Conservation (phyloP, 2,888 invertebrate genomes). For the Clusia tigrina region DNA sequence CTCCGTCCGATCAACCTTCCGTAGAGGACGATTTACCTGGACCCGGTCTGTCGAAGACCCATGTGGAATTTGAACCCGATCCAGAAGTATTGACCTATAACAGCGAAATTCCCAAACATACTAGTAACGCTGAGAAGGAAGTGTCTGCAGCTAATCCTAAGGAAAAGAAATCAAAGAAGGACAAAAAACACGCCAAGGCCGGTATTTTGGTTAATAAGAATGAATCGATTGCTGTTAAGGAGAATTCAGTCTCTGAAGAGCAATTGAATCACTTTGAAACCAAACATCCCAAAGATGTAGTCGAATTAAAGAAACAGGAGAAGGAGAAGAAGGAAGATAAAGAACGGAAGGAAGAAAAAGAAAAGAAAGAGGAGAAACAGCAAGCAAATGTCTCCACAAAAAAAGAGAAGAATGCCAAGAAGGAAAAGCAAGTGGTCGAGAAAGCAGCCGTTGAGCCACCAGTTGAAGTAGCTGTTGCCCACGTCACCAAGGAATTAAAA, state of each 20-base stretch:
- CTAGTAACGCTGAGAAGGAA: slow-evolving; percentile 55
- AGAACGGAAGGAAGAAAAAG: slow-evolving; percentile 42
- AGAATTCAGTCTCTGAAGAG: slow-evolving; percentile 40
- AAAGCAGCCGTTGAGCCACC: slow-evolving; percentile 28
- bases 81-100: slow-evolving; percentile 54
- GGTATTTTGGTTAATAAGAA: slow-evolving; percentile 62
- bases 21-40: slow-evolving; percentile 47
- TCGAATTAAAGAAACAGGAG: slow-evolving; percentile 59
- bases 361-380: too few relatives aligned
- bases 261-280: slow-evolving; percentile 78
- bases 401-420: slow-evolving; percentile 40
- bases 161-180: slow-evolving; percentile 49
- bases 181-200: slow-evolving; percentile 49
- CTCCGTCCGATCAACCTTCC: slow-evolving; percentile 54
- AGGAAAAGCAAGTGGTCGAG: slow-evolving; percentile 39
- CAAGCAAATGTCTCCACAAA: slow-evolving; percentile 43
- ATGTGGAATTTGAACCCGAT: slow-evolving; percentile 62
- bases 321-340: slow-evolving; percentile 46
- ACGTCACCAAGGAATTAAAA: slow-evolving; percentile 50
- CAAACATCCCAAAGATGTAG: slow-evolving; percentile 83
- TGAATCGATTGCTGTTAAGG: slow-evolving; percentile 50
- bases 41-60: slow-evolving; percentile 52
- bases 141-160: slow-evolving; percentile 18
- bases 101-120: slow-evolving; percentile 37
- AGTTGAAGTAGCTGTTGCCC: slow-evolving; percentile 36